Conservation (phyloP, 2,888 invertebrate genomes). For the Allophyes oxyacanthae region DNA sequence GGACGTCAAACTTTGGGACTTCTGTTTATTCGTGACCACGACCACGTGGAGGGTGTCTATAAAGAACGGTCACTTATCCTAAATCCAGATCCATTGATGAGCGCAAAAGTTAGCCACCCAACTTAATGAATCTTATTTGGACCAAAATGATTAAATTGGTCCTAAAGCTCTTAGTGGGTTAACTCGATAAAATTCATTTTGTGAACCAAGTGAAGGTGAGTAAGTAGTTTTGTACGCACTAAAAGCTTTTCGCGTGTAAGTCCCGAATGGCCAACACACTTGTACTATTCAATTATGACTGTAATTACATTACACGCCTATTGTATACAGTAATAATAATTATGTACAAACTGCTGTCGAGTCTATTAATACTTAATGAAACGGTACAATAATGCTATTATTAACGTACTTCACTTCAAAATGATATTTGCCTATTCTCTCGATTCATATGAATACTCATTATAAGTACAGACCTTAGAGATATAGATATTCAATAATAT, state of each 20-base stretch:
- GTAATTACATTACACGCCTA: constrained; percentile 64
- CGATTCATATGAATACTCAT: neutral
- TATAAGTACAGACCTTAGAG: neutral
- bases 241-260: constrained; percentile 73
- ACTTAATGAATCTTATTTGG: constrained; percentile 62
- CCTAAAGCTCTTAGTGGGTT: constrained; percentile 70
- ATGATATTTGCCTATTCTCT: constrained; percentile 1
- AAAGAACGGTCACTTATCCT: no score
- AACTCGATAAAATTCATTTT: constrained; percentile 78
- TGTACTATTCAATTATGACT: constrained; percentile 67
- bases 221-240: constrained; percentile 75
- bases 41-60: no score
- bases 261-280: constrained; percentile 65
- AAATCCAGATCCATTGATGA: no score
- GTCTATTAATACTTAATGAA: constrained; percentile 17
- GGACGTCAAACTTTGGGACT: no score
- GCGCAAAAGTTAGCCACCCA: constrained; percentile 6
- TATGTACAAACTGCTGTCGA: constrained; percentile 20
- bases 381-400: constrained; percentile 22
- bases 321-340: constrained; percentile 35
- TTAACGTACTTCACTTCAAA: constrained; percentile 10
- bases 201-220: constrained; percentile 67
- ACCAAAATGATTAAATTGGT: constrained; percentile 70
- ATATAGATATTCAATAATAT: constrained; percentile 32
- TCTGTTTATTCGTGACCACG: no score